Conservation (phyloP, 2,797 vertebrate species). For the Smutsia gigantea region DNA sequence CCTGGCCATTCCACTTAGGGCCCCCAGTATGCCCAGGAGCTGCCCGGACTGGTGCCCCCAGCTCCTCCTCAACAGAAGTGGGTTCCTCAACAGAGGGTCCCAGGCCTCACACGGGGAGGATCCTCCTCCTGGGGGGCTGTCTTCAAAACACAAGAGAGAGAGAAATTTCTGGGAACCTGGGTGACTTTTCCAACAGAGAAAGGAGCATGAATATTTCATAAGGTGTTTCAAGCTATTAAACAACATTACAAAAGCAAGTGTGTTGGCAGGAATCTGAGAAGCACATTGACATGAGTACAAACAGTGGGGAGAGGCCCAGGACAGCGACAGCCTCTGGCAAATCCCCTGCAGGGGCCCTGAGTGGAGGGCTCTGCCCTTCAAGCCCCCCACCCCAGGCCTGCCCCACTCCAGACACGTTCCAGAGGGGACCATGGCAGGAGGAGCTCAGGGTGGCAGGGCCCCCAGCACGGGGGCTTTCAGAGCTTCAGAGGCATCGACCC, state of each 20-base stretch:
- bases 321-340: not conserved
- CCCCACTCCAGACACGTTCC: not conserved
- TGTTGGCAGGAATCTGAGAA: conserved; percentile 76
- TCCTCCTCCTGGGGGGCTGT: not conserved
- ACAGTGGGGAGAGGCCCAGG: not conserved
- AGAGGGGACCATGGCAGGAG: not conserved
- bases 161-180: conserved; percentile 51
- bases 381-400: not conserved
- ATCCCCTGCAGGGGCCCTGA: not conserved
- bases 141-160: conserved; percentile 17
- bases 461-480: no score
- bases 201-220: conserved; percentile 77
- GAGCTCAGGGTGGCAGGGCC: not conserved
- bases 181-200: conserved; percentile 51
- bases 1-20: not conserved
- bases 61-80: not conserved
- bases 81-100: not conserved
- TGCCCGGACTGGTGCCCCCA: fast-evolving
- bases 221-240: conserved; percentile 75
- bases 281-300: conserved; percentile 61
- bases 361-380: no score
- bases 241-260: conserved; percentile 67
- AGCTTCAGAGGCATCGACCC: not conserved
- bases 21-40: not conserved
- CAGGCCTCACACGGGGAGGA: not conserved